These are phyloP conservation scores for Odontocolon sp. DNA, from an alignment of 2,888 invertebrate genomes.

Conservation along the genomic window DNA sequence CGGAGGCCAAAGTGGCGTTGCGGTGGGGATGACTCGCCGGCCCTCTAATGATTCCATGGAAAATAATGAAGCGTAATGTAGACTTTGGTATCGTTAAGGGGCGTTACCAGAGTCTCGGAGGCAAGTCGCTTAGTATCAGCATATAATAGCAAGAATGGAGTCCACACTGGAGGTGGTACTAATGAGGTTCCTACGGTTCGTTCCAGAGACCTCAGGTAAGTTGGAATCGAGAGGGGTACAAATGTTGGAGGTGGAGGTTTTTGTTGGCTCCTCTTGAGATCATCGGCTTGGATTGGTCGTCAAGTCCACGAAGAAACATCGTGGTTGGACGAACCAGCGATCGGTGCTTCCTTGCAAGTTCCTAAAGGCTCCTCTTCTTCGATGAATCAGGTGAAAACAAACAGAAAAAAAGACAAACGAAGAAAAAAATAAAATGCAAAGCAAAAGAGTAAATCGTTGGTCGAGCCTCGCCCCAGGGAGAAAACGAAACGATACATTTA, in stretches of 20 bases:
- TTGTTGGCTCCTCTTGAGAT: conserved; percentile 74
- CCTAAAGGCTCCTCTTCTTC: conserved; percentile 50
- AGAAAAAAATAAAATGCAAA: conserved; percentile 1
- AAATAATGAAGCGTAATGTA: conserved; percentile 78
- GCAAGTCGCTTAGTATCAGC: conserved; percentile 52
- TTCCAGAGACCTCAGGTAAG: conserved; percentile 23
- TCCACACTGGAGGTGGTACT: conserved; percentile 68
- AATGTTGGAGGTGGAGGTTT: conserved; percentile 68
- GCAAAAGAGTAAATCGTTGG: not conserved
- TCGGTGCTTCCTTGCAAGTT: conserved; percentile 59
- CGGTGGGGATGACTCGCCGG: conserved; percentile 69
- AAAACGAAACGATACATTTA: not conserved
- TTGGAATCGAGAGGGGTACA: conserved; percentile 25
- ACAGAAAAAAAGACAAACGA: conserved; percentile 7
- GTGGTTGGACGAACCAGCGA: conserved; percentile 72
- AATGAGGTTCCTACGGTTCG: conserved; percentile 67
- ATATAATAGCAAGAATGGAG: conserved; percentile 58
- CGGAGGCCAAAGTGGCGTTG: conserved; percentile 5
- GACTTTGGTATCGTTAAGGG: conserved; percentile 72
- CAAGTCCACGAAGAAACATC: conserved; percentile 64
- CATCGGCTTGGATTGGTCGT: conserved; percentile 75
- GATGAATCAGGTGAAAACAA: conserved; percentile 36
- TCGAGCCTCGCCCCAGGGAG: not conserved
- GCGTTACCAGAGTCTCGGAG: conserved; percentile 66
- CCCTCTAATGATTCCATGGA: conserved; percentile 75